A percentile compares a stretch with the other conserved stretches of the same genome.
Conservation (phyloP, 2,797 vertebrate species). For the Arremon brunneinucha region DNA sequence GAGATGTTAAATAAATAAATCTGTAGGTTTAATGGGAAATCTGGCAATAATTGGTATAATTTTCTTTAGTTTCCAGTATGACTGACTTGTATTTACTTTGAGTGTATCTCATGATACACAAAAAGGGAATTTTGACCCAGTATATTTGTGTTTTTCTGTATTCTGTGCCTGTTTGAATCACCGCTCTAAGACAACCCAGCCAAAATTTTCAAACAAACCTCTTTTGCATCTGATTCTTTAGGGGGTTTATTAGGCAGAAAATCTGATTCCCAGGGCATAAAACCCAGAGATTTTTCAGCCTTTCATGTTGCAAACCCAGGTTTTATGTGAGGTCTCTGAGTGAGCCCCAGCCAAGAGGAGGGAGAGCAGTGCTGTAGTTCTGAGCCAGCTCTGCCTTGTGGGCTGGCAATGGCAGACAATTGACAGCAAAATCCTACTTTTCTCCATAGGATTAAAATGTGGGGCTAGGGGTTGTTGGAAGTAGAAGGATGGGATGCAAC, state of each 20-base stretch:
- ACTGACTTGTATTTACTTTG: not conserved
- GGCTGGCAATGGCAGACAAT: not conserved
- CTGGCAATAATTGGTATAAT: not conserved
- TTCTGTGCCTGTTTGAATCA: not conserved
- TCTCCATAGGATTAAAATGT: not conserved
- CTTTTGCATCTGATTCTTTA: not conserved
- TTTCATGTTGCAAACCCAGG: not conserved
- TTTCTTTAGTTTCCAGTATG: not conserved
- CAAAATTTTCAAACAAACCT: not conserved
- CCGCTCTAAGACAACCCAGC: rapidly evolving
- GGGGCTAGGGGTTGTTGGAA: not conserved
- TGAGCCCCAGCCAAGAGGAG: not conserved
- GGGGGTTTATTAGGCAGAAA: slow-evolving; percentile 41
- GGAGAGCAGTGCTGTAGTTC: not conserved
- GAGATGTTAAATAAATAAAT: not conserved
- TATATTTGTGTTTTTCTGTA: not conserved
- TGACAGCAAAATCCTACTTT: not conserved
- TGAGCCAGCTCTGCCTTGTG: not conserved
- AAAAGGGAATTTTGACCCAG: not conserved
- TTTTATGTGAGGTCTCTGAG: not conserved
- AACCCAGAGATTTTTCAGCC: not conserved
- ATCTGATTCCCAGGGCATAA: not conserved
- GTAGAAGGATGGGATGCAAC: not conserved
- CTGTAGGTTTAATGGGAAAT: not conserved
- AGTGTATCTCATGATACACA: not conserved